phyloP scores from a whole-genome alignment of 2,888 invertebrate genomes.

The Xanthia togata region DNA sequence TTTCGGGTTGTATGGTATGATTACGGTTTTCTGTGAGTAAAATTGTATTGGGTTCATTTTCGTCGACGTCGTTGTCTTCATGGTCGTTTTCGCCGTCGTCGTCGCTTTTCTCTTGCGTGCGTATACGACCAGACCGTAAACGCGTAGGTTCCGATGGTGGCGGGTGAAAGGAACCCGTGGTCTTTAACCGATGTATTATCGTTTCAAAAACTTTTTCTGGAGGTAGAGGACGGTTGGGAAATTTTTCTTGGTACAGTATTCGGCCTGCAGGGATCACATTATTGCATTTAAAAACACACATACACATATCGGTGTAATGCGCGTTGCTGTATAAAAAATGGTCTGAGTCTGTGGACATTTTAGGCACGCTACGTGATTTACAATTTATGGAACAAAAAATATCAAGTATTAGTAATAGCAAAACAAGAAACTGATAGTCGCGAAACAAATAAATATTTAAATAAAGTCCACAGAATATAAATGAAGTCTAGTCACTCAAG shows the following conservation, averaged over 20 bases:
- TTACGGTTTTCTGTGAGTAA: neutral
- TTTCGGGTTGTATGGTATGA: neutral
- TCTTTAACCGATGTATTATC: constrained; percentile 5
- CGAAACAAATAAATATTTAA: no score
- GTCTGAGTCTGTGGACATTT: constrained; percentile 16
- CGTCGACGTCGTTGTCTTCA: neutral
- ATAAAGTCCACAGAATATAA: no score
- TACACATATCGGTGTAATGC: constrained; percentile 20
- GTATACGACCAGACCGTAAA: constrained; percentile 23
- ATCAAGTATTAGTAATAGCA: no score
- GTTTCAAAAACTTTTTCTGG: constrained; percentile 20
- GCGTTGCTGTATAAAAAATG: constrained; percentile 14
- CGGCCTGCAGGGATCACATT: constrained; percentile 18
- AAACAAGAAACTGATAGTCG: no score
- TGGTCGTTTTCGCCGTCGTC: neutral
- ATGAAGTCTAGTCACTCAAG: no score
- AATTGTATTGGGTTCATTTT: neutral
- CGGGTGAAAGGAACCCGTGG: constrained; percentile 18
- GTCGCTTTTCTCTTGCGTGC: neutral
- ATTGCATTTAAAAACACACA: constrained; percentile 13
- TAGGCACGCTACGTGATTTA: neutral
- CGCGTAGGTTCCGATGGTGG: constrained; percentile 7
- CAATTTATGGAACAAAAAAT: no score
- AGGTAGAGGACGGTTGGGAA: constrained; percentile 30
- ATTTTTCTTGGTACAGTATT: constrained; percentile 13